Conservation (phyloP, 1,140 invertebrate genomes). For the Drosophila tsacasi region DNA sequence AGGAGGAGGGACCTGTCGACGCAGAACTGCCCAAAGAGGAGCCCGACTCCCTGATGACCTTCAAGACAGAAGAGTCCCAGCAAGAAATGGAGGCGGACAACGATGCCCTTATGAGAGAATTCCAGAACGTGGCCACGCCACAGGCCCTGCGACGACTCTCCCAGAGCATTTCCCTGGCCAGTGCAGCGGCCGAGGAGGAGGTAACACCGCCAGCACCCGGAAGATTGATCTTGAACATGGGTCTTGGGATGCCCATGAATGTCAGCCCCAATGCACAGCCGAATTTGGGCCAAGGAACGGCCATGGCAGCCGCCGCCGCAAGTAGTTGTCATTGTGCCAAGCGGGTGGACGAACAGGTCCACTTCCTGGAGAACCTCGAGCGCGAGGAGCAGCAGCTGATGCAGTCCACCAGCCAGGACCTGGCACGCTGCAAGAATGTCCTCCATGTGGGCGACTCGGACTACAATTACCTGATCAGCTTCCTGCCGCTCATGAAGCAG, state of each 20-base stretch:
- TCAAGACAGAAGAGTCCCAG: slow-evolving; percentile 35
- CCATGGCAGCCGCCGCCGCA: slow-evolving; percentile 52
- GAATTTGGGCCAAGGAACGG: slow-evolving; percentile 7
- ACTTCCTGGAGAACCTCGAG: slow-evolving; percentile 70
- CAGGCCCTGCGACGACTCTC: slow-evolving; percentile 73
- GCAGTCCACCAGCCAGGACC: slow-evolving; percentile 75
- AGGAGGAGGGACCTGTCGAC: slow-evolving; percentile 5
- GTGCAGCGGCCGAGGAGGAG: slow-evolving; percentile 68
- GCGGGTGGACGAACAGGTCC: slow-evolving; percentile 78
- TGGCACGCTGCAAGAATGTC: slow-evolving; percentile 68
- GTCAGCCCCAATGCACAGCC: not conserved
- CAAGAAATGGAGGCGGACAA: slow-evolving; percentile 75
- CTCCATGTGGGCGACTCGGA: slow-evolving; percentile 78
- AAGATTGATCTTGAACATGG: not conserved
- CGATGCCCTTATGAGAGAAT: slow-evolving; percentile 69
- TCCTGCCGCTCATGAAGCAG: slow-evolving; percentile 80
- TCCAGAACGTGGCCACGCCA: slow-evolving; percentile 68
- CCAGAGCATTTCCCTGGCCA: slow-evolving; percentile 68
- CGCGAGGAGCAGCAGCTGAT: slow-evolving; percentile 79
- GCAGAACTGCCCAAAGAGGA: slow-evolving; percentile 17
- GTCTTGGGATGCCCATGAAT: not conserved
- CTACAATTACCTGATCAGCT: slow-evolving; percentile 81
- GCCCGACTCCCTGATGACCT: slow-evolving; percentile 29
- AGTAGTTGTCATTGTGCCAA: slow-evolving; percentile 72
- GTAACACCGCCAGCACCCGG: not conserved